A percentile compares a stretch with the other conserved stretches of the same genome.
Conservation (phyloP, 2,113 vertebrate genomes). For the Austrofundulus limnaeus region DNA sequence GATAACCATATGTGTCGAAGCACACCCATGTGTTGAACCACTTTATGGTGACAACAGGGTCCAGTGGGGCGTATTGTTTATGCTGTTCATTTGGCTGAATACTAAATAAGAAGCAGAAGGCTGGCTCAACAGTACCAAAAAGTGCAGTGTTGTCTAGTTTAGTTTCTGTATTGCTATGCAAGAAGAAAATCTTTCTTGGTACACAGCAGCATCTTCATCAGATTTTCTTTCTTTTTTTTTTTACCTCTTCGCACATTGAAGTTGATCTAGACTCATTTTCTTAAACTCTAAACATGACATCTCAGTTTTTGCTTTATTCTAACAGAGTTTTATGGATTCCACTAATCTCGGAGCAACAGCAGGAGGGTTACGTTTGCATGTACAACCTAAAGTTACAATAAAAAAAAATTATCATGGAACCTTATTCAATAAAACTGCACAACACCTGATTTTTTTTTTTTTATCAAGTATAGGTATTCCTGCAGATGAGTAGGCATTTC, state of each 20-base stretch:
- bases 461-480: too few species aligned
- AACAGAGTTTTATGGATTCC: slow-evolving; percentile 25
- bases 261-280: not conserved
- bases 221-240: not conserved
- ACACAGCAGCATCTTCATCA: slow-evolving; percentile 8
- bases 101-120: slow-evolving; percentile 35
- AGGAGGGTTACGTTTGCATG: slow-evolving; percentile 3
- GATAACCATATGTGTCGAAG: slow-evolving; percentile 26
- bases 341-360: slow-evolving; percentile 7
- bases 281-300: slow-evolving; percentile 5
- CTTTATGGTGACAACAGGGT: slow-evolving; percentile 53
- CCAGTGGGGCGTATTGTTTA: slow-evolving; percentile 50
- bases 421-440: too few species aligned
- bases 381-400: slow-evolving; percentile 18
- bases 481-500: too few species aligned
- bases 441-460: too few species aligned
- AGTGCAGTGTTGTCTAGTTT: slow-evolving; percentile 38
- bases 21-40: slow-evolving; percentile 56
- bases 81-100: slow-evolving; percentile 47
- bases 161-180: slow-evolving; percentile 17
- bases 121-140: slow-evolving; percentile 42
- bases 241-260: not conserved
- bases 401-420: too few species aligned
- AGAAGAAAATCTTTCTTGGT: slow-evolving; percentile 2
- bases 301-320: slow-evolving; percentile 13